A percentile compares a stretch with the other conserved stretches of the same genome.
Evolutionary conservation across 2,797 vertebrate species (phyloP).

Genomic region (Spheniscus humboldti): DNA sequence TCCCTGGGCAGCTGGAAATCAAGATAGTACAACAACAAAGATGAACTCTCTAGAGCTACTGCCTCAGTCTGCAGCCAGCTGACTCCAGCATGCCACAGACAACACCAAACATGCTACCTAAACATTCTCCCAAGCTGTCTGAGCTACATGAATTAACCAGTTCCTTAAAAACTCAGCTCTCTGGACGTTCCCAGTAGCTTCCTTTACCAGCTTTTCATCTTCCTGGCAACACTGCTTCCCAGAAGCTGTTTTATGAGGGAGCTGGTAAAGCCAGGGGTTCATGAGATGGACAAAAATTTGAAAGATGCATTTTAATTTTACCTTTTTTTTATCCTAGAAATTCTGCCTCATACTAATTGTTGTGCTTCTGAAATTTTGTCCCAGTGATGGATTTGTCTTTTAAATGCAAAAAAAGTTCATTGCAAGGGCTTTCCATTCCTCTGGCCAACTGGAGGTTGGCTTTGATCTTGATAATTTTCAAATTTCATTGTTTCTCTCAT

Average conservation of each 20-base stretch:
- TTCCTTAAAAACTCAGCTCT: not conserved
- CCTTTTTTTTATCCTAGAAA: not conserved
- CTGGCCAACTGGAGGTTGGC: not conserved
- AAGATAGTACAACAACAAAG: not conserved
- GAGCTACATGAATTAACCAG: fast-evolving
- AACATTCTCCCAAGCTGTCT: not conserved
- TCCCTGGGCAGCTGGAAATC: not conserved
- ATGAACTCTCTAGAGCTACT: not conserved
- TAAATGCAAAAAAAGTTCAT: not conserved
- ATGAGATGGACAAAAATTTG: not conserved
- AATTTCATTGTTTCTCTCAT: not conserved
- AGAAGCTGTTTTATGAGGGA: not conserved
- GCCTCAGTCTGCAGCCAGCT: not conserved
- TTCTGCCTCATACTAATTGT: not conserved
- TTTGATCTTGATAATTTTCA: not conserved
- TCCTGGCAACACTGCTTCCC: not conserved
- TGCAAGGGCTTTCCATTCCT: not conserved
- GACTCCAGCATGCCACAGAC: not conserved
- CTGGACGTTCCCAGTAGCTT: not conserved
- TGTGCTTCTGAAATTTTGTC: not conserved
- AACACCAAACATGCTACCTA: not conserved
- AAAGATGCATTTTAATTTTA: not conserved
- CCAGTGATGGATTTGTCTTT: not conserved
- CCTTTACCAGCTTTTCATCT: not conserved
- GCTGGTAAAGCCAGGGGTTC: not conserved